These are phyloP conservation scores for Lithophane socia DNA, from an alignment of 2,888 invertebrate species.

Conservation along the genomic window DNA sequence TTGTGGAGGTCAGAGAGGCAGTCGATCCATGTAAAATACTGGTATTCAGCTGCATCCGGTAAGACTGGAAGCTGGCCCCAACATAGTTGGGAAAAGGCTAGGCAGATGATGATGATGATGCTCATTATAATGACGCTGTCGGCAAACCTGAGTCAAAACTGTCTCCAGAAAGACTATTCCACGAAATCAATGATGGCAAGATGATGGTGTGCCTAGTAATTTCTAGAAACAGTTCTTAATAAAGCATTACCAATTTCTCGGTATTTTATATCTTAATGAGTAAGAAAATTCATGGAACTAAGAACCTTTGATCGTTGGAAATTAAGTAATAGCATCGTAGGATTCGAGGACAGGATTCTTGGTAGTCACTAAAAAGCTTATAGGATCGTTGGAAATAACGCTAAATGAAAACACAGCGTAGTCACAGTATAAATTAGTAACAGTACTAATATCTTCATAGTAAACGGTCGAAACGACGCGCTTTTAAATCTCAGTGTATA, in stretches of 20 bases:
- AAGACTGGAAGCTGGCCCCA: too few relatives aligned
- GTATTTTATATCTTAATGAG: background rate
- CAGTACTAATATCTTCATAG: too few relatives aligned
- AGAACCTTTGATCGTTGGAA: background rate
- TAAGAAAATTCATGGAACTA: too few relatives aligned
- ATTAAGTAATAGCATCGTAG: background rate
- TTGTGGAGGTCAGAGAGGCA: too few relatives aligned
- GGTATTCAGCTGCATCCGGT: too few relatives aligned
- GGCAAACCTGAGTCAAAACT: background rate
- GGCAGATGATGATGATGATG: too few relatives aligned
- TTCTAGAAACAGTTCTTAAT: background rate
- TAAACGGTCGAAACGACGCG: too few relatives aligned
- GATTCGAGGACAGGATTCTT: background rate
- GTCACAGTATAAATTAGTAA: too few relatives aligned
- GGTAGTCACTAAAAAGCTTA: conserved; percentile 7
- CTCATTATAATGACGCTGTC: background rate
- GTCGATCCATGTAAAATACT: too few relatives aligned
- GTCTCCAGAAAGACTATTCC: too few relatives aligned
- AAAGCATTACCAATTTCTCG: background rate
- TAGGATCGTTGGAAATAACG: background rate
- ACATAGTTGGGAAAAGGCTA: too few relatives aligned
- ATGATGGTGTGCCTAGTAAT: background rate
- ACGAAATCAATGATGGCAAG: background rate
- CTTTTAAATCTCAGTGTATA: too few relatives aligned
- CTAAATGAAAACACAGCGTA: background rate